Evolutionary conservation across 2,113 vertebrate genomes (phyloP).

Genomic region (Indri indri): DNA sequence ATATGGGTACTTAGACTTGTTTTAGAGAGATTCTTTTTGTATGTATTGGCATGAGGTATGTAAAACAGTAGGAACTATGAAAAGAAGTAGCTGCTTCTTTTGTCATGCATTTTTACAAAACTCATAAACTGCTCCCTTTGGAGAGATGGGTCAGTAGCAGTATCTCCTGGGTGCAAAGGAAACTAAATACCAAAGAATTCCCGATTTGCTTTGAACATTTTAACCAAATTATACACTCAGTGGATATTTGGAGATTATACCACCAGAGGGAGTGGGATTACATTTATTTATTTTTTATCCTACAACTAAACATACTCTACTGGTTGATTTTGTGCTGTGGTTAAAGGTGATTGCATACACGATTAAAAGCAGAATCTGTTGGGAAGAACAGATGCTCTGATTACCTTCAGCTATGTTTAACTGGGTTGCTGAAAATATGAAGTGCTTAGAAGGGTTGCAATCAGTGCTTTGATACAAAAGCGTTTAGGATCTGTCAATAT

Average conservation of each 20-base stretch:
- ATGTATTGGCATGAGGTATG: neutral
- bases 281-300: neutral
- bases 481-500: conserved; percentile 12
- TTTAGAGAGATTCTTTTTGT: neutral
- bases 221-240: neutral
- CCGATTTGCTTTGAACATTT: neutral
- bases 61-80: neutral
- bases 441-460: neutral
- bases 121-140: neutral
- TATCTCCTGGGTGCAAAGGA: neutral
- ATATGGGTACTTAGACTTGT: neutral
- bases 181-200: neutral
- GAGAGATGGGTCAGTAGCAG: neutral
- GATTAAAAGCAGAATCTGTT: conserved; percentile 18
- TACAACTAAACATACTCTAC: neutral
- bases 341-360: neutral
- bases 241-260: neutral
- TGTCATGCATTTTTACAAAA: neutral
- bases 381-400: neutral
- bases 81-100: neutral
- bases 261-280: conserved; percentile 3
- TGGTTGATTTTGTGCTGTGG: neutral
- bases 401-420: neutral
- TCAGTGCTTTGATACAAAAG: neutral
- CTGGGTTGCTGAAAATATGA: conserved; percentile 44